These are phyloP conservation scores for Archocentrus centrarchus DNA, from an alignment of 2,113 vertebrate species.

Conservation along the genomic window DNA sequence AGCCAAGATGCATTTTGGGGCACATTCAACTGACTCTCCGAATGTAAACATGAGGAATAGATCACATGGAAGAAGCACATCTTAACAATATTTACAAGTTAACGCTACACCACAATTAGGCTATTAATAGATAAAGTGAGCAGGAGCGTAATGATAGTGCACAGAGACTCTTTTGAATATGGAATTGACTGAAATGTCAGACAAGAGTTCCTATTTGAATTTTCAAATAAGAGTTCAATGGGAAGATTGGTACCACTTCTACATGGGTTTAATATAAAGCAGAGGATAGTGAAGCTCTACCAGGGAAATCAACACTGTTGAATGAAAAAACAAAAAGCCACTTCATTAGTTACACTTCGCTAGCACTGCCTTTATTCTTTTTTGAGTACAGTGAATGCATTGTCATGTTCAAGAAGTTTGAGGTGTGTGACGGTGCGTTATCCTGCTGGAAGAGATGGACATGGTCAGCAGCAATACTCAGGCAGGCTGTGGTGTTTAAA, in stretches of 20 bases:
- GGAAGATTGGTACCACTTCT: not conserved
- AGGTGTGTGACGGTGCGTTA: not conserved
- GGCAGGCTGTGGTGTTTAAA: not conserved
- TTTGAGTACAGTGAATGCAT: not conserved
- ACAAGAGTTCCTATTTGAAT: not conserved
- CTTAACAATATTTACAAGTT: slow-evolving; percentile 64
- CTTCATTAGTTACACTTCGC: not conserved
- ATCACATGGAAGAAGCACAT: slow-evolving; percentile 54
- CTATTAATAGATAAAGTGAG: slow-evolving; percentile 53
- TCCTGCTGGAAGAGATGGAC: not conserved
- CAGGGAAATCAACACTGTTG: not conserved
- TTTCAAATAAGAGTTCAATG: not conserved
- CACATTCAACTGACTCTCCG: slow-evolving; percentile 60
- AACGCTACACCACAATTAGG: slow-evolving; percentile 48
- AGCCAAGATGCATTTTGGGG: slow-evolving; percentile 49
- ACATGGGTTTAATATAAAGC: not conserved
- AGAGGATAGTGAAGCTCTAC: not conserved
- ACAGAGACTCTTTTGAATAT: slow-evolving; percentile 25
- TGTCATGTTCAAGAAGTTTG: not conserved
- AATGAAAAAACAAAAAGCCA: no score
- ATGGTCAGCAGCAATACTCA: not conserved
- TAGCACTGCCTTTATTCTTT: not conserved
- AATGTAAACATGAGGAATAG: slow-evolving; percentile 74
- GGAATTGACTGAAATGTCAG: slow-evolving; percentile 31
- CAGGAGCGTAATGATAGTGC: slow-evolving; percentile 43